A percentile compares a stretch with the other conserved stretches of the same genome.
Evolutionary conservation across 2,888 invertebrate genomes (phyloP).

Genomic region (Coelinius sp.): DNA sequence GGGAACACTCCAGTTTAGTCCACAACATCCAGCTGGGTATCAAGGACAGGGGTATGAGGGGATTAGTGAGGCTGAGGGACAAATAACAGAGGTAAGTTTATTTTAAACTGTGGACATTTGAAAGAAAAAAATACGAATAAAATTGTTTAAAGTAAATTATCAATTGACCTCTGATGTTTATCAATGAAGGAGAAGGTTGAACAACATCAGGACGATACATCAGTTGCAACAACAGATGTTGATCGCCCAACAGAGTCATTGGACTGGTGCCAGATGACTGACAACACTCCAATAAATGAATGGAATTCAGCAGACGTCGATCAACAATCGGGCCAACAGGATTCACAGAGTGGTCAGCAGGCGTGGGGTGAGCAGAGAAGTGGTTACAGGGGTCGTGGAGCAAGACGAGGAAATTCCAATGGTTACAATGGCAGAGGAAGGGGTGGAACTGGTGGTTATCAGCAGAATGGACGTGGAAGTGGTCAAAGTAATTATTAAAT

Average conservation of each 20-base stretch:
- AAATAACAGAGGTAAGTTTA: not conserved
- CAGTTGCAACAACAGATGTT: constrained; percentile 46
- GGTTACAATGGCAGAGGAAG: constrained; percentile 74
- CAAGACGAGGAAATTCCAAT: constrained; percentile 72
- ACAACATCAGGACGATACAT: constrained; percentile 52
- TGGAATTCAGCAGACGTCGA: constrained; percentile 70
- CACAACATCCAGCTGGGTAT: constrained; percentile 65
- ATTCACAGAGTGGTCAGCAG: constrained; percentile 59
- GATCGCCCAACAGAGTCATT: constrained; percentile 56
- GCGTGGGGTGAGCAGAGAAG: constrained; percentile 64
- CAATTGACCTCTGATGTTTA: not conserved
- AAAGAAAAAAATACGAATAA: too few relatives aligned
- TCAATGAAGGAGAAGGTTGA: not conserved
- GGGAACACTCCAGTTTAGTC: constrained; percentile 63
- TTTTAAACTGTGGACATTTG: too few relatives aligned
- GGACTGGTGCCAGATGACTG: constrained; percentile 65
- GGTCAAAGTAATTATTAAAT: constrained; percentile 57
- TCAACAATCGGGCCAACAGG: constrained; percentile 62
- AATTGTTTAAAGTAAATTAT: not conserved
- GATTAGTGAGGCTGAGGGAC: not conserved
- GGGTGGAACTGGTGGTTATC: constrained; percentile 69
- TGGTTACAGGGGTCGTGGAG: constrained; percentile 71
- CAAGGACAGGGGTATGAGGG: constrained; percentile 52
- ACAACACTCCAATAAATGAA: constrained; percentile 55
- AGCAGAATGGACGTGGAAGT: constrained; percentile 67